Evolutionary conservation across 2,113 vertebrate genomes (phyloP).

Genomic region (Pterocles gutturalis): DNA sequence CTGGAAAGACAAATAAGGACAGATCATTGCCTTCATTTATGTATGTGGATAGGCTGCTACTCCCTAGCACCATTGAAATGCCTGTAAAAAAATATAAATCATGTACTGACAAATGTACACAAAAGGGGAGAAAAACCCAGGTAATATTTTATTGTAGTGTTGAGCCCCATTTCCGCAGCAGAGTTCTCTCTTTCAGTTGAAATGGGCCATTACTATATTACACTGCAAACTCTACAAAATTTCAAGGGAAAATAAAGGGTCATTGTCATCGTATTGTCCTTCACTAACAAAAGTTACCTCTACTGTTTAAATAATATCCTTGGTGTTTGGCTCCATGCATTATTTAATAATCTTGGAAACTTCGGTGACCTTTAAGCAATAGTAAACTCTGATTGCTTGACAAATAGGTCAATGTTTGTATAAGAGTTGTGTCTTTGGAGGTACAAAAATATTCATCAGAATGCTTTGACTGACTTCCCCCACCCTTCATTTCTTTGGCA

Average conservation of each 20-base stretch:
- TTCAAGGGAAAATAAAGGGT: slow-evolving; percentile 12
- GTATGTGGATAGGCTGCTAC: not conserved
- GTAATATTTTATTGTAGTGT: not conserved
- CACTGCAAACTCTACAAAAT: slow-evolving; percentile 3
- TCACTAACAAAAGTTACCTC: slow-evolving; percentile 40
- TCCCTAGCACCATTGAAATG: not conserved
- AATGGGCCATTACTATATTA: not conserved
- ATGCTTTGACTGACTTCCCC: slow-evolving; percentile 45
- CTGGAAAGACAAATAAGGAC: not conserved
- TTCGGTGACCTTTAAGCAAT: slow-evolving; percentile 53
- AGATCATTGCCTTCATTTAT: not conserved
- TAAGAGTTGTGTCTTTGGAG: slow-evolving; percentile 61
- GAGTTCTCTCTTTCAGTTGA: slow-evolving; percentile 11
- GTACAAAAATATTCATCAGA: slow-evolving; percentile 63
- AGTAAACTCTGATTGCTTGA: slow-evolving; percentile 59
- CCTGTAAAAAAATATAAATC: not conserved
- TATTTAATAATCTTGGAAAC: slow-evolving; percentile 67
- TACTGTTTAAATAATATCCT: slow-evolving; percentile 37
- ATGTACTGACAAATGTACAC: not conserved
- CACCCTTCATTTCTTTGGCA: slow-evolving; percentile 48
- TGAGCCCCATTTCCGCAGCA: not conserved
- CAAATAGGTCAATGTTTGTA: slow-evolving; percentile 60
- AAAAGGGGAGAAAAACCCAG: not conserved
- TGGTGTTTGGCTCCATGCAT: slow-evolving; percentile 18
- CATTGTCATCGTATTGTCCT: slow-evolving; percentile 28